Base-by-base conservation (phyloP, 2,113 vertebrate genomes). In the Indri indri region DNA sequence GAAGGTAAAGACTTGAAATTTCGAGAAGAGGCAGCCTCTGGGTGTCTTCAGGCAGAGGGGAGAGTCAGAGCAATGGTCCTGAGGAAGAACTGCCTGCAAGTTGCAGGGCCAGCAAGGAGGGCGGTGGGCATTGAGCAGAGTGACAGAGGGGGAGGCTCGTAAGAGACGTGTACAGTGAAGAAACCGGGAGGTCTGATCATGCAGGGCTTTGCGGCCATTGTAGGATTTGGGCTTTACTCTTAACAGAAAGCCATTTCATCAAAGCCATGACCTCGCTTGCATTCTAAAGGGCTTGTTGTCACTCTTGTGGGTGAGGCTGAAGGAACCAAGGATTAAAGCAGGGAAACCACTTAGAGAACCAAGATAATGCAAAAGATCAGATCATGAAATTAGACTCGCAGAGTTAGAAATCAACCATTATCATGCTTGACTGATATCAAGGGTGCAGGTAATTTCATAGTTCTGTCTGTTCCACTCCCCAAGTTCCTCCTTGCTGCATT, bases 251-350 rank as follows among this genome's bases (percentile, higher is more conserved):
- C 25, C 8, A 4, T 2, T 4, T n/a, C 77, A 0, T 25, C 5
- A 4, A 10, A 42, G 11, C 3, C 10, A 0, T 8, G 85, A 11
- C 10, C 32, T 2, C 25, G 34, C 23, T 57, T 9, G 6, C n/a
- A 0, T 10, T 17, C 54, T 9, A 0, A 8, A 30, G 68, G 40
- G 34, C 68, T 54, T 32, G 2, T 11, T 32, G 10, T 25, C 37
- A 34, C 54, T 42, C 7, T 52, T 4, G 25, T 22, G 9, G 22
- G 2, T 14, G 54, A 50, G 68, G 63, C 14, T 3, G 9, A 18
- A n/a, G 30, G 45, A 25, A 3, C 81, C 50, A 18, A 27, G 32
- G 59, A 4, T 18, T 37, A 59, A 80, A 73, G 63, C 11, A 32
- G 23, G 27, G 32, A 79, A 42, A 54, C 14, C 50, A 5, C 59